Base-by-base conservation (phyloP, 2,797 vertebrate species). In the Nyctibius grandis region DNA sequence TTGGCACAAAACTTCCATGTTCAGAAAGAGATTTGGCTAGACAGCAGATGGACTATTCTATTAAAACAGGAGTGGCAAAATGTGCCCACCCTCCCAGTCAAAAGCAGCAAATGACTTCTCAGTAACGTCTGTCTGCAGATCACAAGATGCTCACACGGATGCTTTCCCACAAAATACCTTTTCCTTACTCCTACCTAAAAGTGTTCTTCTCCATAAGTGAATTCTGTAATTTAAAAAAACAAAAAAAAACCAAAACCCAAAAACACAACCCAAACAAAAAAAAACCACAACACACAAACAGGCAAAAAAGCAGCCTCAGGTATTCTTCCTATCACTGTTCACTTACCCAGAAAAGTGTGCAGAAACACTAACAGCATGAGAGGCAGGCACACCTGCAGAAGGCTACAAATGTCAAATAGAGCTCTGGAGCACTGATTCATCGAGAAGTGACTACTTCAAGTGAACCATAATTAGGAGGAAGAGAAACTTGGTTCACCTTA, bases 11-110 rank as follows among this genome's bases (percentile, higher is more conserved):
- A 88, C 61, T 88, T 90, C 25, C 64, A 29, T 28, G 42, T 65
- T 94, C 77, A 67, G 53, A 80, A 82, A 63, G 50, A 69, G 42
- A 89, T 40, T 54, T 69, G 82, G 83, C 83, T 94, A 85, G 70
- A 95, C 85, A 93, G 88, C 85, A 96, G 88, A 96, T 90, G 83
- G 88, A 95, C 59, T 56, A 93, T 82, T 78, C 88, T 89, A 87
- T 82, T 91, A 88, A 91, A 94, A 91, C 59, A 60, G 5, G 18
- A 92, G 76, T 44, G 68, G 69, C 64, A 95, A 89, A 73, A 73
- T 79, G 68, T 74, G 74, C 53, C 64, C 77, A 74, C 48, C 64
- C 34, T 88, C 45, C 45, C 59, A 89, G 64, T 70, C 70, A 93
- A 93, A 96, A 82, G 45, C 68, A 89, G 72, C 50, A 91, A 85